Evolutionary conservation across 2,888 invertebrate species (phyloP).

Genomic region (Epirrita christyi): DNA sequence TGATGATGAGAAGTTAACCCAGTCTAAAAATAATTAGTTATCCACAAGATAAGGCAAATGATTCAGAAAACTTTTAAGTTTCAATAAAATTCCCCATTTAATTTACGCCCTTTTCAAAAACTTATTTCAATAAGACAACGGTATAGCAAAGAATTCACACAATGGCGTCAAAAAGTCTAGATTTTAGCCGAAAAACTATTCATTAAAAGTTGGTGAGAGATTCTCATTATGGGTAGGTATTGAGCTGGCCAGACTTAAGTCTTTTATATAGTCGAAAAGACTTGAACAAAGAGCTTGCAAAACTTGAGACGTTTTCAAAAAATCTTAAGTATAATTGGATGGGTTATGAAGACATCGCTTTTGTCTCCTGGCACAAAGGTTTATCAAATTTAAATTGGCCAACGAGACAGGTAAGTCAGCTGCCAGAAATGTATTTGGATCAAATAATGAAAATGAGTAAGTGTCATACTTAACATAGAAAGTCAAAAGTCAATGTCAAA

Average conservation of each 20-base stretch:
- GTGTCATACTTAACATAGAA: too few species aligned
- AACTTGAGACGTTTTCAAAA: constrained; percentile 26
- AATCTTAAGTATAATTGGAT: constrained; percentile 27
- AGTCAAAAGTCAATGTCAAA: too few species aligned
- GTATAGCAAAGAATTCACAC: constrained; percentile 23
- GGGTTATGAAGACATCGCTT: constrained; percentile 5
- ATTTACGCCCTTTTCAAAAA: constrained; percentile 1
- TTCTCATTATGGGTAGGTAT: constrained; percentile 40
- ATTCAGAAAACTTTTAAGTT: background rate
- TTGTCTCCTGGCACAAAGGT: constrained; percentile 13
- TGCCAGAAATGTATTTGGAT: background rate
- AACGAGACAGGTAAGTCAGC: background rate
- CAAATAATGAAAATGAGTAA: too few species aligned
- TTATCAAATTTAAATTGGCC: background rate
- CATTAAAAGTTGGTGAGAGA: constrained; percentile 49
- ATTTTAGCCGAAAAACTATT: constrained; percentile 46
- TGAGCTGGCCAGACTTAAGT: constrained; percentile 34
- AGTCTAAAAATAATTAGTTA: background rate
- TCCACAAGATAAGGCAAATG: background rate
- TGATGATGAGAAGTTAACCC: too few species aligned
- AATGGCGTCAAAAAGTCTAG: constrained; percentile 34
- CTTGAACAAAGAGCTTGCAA: constrained; percentile 28
- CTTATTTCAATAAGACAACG: constrained; percentile 21
- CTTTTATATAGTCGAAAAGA: constrained; percentile 16
- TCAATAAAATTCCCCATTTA: background rate